These are phyloP conservation scores for Zootermopsis nevadensis DNA, from an alignment of 2,888 invertebrate genomes.

Conservation along the genomic window DNA sequence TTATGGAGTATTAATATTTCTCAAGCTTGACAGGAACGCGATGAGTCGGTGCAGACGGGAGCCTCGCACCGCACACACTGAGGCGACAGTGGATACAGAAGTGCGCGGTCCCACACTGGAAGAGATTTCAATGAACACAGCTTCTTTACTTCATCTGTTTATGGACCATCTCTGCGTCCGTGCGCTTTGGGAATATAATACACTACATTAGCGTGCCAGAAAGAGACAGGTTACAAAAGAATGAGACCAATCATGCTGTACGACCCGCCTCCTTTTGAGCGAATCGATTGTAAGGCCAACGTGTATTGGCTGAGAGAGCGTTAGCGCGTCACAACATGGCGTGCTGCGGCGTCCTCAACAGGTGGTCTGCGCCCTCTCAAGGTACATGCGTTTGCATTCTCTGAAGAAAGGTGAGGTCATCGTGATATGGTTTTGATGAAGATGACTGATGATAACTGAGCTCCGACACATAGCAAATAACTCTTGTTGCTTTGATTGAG, in stretches of 20 bases:
- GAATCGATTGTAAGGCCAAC: slow-evolving; percentile 44
- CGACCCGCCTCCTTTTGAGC: slow-evolving; percentile 46
- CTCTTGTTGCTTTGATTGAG: no score
- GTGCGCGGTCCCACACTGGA: background rate
- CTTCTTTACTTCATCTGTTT: background rate
- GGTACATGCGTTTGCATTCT: no score
- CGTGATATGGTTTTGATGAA: no score
- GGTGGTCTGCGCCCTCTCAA: background rate
- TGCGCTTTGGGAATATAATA: slow-evolving; percentile 23
- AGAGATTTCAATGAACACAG: background rate
- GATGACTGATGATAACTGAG: no score
- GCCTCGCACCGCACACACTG: no score
- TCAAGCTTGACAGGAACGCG: no score
- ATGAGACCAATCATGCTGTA: slow-evolving; percentile 49
- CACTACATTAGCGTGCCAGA: slow-evolving; percentile 22
- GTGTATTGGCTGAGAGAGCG: slow-evolving; percentile 47
- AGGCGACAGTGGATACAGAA: no score
- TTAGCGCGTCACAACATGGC: slow-evolving; percentile 27
- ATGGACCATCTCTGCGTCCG: background rate
- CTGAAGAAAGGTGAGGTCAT: no score
- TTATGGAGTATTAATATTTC: no score
- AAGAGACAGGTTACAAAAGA: slow-evolving; percentile 43
- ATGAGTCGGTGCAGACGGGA: no score
- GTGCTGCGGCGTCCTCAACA: slow-evolving; percentile 12
- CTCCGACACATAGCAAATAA: no score